Conservation (phyloP, 2,113 vertebrate genomes). For the Cathartes aura region DNA sequence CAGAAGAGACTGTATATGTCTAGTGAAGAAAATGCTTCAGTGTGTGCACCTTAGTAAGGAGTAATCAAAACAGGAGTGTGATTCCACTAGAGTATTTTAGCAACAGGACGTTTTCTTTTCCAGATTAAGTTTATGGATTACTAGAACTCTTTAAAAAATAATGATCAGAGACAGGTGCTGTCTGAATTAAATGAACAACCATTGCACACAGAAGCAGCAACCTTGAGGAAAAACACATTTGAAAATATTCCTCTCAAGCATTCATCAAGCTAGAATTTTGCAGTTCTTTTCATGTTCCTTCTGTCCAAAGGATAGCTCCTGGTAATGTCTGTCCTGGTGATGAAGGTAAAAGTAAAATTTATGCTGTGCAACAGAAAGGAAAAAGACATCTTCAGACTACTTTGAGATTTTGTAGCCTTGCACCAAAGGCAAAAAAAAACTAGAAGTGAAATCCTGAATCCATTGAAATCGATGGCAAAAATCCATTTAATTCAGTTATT, state of each 20-base stretch:
- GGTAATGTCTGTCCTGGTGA: constrained; percentile 31
- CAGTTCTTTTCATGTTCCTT: constrained; percentile 36
- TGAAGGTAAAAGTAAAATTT: constrained; percentile 50
- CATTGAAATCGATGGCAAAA: neutral
- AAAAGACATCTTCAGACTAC: constrained; percentile 18
- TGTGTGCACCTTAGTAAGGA: neutral
- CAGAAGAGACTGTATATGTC: neutral
- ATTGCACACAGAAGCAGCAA: constrained; percentile 15
- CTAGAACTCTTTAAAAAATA: constrained; percentile 25
- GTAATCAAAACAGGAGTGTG: neutral
- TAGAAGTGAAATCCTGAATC: constrained; percentile 5
- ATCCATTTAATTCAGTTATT: neutral
- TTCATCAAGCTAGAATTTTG: constrained; percentile 39
- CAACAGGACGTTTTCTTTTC: neutral
- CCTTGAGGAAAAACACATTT: constrained; percentile 57
- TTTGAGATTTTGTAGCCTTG: constrained; percentile 14
- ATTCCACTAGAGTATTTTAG: neutral
- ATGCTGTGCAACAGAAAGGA: constrained; percentile 1
- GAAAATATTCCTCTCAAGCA: constrained; percentile 7
- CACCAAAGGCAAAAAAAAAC: constrained; percentile 21
- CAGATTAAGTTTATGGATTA: constrained; percentile 20
- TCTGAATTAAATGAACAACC: constrained; percentile 32
- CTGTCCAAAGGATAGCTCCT: constrained; percentile 56
- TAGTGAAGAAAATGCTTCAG: neutral
- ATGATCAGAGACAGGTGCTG: constrained; percentile 37